Evolutionary conservation across 2,888 invertebrate species (phyloP).

Genomic region (Ecdyonurus torrentis): DNA sequence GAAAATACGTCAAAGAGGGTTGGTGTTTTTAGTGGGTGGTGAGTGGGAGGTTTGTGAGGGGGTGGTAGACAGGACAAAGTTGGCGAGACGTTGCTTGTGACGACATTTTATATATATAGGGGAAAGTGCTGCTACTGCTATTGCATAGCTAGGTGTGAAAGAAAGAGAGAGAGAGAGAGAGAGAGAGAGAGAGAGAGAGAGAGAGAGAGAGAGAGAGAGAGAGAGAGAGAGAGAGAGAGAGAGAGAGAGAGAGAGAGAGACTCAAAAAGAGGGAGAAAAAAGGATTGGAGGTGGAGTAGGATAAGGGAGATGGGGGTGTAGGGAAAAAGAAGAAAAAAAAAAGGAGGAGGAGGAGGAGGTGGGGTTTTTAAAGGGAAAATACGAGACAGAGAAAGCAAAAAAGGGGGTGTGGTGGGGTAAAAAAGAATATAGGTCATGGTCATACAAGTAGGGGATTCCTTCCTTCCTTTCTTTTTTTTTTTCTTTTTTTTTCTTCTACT

Average conservation of each 20-base stretch:
- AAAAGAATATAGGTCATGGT: background rate
- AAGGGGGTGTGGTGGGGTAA: background rate
- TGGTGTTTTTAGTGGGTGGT: too few relatives aligned
- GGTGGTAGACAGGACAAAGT: too few relatives aligned
- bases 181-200: background rate
- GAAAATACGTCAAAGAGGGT: too few relatives aligned
- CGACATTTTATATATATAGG: too few relatives aligned
- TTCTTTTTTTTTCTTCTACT: too few relatives aligned
- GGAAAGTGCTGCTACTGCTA: too few relatives aligned
- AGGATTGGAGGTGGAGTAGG: background rate
- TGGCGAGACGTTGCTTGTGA: too few relatives aligned
- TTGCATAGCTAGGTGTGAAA: background rate
- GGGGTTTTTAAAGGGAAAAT: background rate
- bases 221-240: background rate
- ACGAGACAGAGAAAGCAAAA: background rate
- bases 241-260: background rate
- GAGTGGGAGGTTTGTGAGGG: too few relatives aligned
- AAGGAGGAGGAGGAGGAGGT: constrained; percentile 5
- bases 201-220: background rate
- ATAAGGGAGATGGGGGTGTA: background rate
- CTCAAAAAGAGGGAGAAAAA: background rate
- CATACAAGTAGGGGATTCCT: background rate
- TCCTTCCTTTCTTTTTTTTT: background rate
- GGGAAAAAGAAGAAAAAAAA: constrained; percentile 5
- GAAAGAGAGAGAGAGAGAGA: background rate